Percentiles rank a stretch among this genome's conserved stretches.
Evolutionary conservation across 2,797 vertebrate species (phyloP).

Genomic region (Myiothlypis chrysogaster): DNA sequence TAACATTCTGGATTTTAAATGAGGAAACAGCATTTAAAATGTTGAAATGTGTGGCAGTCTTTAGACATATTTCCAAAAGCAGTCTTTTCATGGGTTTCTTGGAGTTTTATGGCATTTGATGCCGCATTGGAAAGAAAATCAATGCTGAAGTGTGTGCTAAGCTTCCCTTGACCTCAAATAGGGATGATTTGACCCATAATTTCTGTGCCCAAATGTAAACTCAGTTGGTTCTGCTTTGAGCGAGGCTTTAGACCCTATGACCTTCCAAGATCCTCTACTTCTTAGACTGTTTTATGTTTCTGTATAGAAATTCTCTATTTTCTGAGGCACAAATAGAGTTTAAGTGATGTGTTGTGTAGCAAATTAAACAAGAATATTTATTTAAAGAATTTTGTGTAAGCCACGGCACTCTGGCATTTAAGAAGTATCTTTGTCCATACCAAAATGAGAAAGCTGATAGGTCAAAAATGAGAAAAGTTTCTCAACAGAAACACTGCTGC

Average conservation of each 20-base stretch:
- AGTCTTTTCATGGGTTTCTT: background rate
- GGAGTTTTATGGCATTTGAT: background rate
- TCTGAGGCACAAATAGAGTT: background rate
- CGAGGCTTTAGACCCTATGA: background rate
- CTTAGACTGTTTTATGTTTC: background rate
- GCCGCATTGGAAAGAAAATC: background rate
- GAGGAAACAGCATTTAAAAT: background rate
- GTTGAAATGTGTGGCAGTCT: background rate
- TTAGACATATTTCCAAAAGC: background rate
- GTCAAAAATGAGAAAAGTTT: background rate
- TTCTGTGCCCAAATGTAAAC: background rate
- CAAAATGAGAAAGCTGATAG: background rate
- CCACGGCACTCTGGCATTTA: background rate
- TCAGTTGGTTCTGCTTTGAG: background rate
- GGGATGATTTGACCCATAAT: background rate
- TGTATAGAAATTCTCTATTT: background rate
- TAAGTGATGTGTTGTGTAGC: rapidly evolving
- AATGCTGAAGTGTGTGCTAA: background rate
- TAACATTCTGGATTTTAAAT: background rate
- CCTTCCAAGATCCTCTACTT: background rate
- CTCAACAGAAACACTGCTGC: background rate
- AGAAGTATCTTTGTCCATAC: background rate
- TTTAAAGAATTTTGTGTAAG: background rate
- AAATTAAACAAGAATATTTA: background rate
- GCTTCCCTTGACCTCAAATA: background rate